Evolutionary conservation across 2,113 vertebrate species (phyloP), one percentile per base, ranked within the genome.

Genomic region (Python bivittatus): DNA sequence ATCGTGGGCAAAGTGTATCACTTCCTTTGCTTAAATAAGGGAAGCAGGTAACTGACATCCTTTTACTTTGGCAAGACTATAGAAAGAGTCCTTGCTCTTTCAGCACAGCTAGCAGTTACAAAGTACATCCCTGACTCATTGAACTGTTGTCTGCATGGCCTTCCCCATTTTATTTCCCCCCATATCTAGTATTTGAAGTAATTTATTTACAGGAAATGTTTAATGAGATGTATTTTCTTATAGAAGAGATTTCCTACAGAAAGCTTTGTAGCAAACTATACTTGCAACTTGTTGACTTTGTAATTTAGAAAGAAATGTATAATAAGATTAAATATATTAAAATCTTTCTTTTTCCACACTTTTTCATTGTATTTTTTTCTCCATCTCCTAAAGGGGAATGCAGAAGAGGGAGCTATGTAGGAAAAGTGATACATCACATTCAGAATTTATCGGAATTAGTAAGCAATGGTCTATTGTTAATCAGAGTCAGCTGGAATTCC

Each of bases 221-320:
- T 98, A 98, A 97, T 97, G 96, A 98, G 97, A 97, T 98, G 97
- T 98, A 98, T 98, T 98, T 98, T 98, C 97, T 97, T 98, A 98
- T 97, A 98, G 96, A 98, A 92, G 96, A 97, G 97, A 97, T 98
- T 98, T 98, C 97, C 97, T 98, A 98, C 97, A 98, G 95, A 98
- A 98, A 97, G 97, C 98, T 97, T 97, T 97, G 96, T 97, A 98
- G 97, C 96, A 97, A 95, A 98, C 97, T 97, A 97, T 98, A 97
- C 98, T 97, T 98, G 97, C 96, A 97, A 96, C 96, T 95, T 97
- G 91, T 96, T 97, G 94, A 97, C 96, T 97, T 96, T 96, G 96
- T 97, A 97, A 98, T 98, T 97, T 98, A 98, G 97, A 97, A 92
- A 91, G 95, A 97, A 97, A 97, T 98, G 96, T 98, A 98, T 97